Conservation (phyloP, 2,888 invertebrate genomes). For the Psylliodes chrysocephalus region DNA sequence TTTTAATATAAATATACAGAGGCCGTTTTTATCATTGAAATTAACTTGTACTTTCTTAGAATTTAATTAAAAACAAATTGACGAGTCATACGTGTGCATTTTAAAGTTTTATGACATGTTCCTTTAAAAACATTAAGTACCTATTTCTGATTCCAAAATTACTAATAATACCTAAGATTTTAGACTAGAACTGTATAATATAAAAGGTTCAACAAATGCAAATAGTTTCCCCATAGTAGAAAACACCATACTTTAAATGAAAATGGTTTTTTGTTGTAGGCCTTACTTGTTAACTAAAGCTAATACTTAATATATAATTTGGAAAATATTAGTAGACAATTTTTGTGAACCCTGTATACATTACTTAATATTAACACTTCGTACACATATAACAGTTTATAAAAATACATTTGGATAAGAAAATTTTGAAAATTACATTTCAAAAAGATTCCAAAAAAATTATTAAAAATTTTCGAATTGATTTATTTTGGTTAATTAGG, state of each 20-base stretch:
- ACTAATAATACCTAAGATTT: too few relatives aligned
- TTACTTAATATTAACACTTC: slow-evolving; percentile 22
- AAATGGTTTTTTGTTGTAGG: neutral
- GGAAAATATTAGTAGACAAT: neutral
- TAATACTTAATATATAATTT: neutral
- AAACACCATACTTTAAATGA: neutral
- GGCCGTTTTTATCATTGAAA: too few relatives aligned
- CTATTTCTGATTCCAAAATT: too few relatives aligned
- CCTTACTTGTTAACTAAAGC: neutral
- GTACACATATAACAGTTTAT: slow-evolving; percentile 31
- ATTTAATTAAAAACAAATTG: too few relatives aligned
- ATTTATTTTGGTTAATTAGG: too few relatives aligned
- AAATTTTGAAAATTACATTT: slow-evolving; percentile 22
- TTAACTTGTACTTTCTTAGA: too few relatives aligned
- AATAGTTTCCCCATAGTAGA: neutral
- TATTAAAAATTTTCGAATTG: neutral
- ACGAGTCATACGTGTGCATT: too few relatives aligned
- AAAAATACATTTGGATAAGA: slow-evolving; percentile 37
- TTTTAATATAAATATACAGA: too few relatives aligned
- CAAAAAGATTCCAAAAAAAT: slow-evolving; percentile 2
- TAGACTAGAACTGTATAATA: too few relatives aligned
- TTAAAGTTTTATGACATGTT: too few relatives aligned
- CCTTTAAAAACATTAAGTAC: too few relatives aligned
- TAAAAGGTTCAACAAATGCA: too few relatives aligned
- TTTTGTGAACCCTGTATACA: slow-evolving; percentile 22